These are phyloP conservation scores for Panthera leo DNA, from an alignment of 2,113 vertebrate genomes.

Conservation along the genomic window DNA sequence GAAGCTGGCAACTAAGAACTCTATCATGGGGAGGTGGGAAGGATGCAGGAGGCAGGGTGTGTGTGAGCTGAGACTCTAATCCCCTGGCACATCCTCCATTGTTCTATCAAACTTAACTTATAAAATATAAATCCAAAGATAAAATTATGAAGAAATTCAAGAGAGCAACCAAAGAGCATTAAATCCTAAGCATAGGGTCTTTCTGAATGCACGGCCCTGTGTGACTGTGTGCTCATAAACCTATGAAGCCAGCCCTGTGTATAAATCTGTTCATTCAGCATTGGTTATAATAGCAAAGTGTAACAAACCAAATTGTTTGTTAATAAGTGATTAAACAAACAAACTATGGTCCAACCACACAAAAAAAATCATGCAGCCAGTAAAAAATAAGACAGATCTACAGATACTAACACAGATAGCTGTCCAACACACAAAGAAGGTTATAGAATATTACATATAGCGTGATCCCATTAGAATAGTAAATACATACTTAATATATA, in stretches of 20 bases:
- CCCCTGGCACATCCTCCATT: neutral
- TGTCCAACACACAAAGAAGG: neutral
- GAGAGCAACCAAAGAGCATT: neutral
- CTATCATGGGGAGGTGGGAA: neutral
- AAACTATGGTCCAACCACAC: neutral
- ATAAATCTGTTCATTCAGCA: neutral
- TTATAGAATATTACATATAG: neutral
- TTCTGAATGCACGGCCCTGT: neutral
- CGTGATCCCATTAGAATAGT: neutral
- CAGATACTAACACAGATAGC: neutral
- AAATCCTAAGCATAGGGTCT: neutral
- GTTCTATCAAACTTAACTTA: slow-evolving; percentile 14
- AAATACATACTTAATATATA: neutral
- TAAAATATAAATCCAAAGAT: neutral
- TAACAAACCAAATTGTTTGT: slow-evolving; percentile 10
- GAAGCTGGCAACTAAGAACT: neutral
- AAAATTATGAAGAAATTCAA: slow-evolving; percentile 40
- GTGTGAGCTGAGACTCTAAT: neutral
- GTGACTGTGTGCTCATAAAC: neutral
- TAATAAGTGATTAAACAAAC: neutral
- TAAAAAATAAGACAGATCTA: neutral
- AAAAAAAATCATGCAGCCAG: slow-evolving; percentile 14
- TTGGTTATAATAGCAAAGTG: neutral
- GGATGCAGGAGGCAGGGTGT: neutral
- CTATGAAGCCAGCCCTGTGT: neutral